A percentile compares a stretch with the other conserved stretches of the same genome.
Conservation (phyloP, 2,888 invertebrate species). For the Drosophila kambysellisi region DNA sequence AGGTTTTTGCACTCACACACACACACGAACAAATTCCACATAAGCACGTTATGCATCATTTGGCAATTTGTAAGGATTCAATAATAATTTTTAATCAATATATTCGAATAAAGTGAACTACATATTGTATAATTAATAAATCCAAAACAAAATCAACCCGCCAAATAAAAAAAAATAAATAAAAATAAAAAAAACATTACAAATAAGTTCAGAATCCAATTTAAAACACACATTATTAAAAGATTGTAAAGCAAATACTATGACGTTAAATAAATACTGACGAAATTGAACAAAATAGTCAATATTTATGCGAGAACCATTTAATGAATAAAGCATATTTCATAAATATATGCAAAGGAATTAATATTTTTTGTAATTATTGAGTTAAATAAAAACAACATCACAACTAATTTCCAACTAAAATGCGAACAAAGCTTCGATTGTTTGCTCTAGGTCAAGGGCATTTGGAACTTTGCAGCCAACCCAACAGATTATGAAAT, state of each 20-base stretch:
- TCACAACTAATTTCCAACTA: constrained; percentile 19
- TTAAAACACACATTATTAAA: constrained; percentile 22
- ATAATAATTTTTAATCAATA: constrained; percentile 26
- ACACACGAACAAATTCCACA: constrained; percentile 19
- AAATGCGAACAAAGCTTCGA: constrained; percentile 21
- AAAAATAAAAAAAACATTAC: constrained; percentile 23
- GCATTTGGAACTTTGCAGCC: no score
- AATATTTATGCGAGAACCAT: constrained; percentile 32
- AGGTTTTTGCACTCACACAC: constrained; percentile 17
- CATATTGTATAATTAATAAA: constrained; percentile 45
- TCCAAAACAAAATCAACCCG: constrained; percentile 69
- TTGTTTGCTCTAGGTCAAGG: constrained; percentile 19
- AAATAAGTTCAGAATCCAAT: constrained; percentile 51
- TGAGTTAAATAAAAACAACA: constrained; percentile 8
- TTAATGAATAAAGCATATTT: constrained; percentile 40
- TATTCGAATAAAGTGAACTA: constrained; percentile 32
- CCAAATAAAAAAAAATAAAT: constrained; percentile 55
- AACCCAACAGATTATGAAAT: not conserved
- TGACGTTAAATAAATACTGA: constrained; percentile 19
- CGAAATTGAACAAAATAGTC: constrained; percentile 26
- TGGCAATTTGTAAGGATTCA: constrained; percentile 30
- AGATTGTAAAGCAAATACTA: constrained; percentile 30
- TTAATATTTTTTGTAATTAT: constrained; percentile 15
- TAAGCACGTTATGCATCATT: constrained; percentile 36
- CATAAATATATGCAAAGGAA: constrained; percentile 25